Evolutionary conservation across 2,113 vertebrate species (phyloP).

Genomic region (Pygathrix nemaeus): DNA sequence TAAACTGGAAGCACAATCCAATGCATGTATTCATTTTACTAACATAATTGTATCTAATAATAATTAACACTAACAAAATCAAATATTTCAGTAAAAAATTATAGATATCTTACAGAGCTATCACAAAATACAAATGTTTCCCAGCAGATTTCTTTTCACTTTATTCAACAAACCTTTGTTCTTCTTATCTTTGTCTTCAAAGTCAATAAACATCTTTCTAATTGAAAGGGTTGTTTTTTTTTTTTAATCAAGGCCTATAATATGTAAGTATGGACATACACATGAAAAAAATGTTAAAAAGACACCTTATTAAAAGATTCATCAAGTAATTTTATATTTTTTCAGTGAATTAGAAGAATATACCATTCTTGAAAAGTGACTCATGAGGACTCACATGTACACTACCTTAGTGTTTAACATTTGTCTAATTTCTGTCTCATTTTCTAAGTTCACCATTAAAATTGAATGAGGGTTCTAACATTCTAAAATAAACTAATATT

Average conservation of each 20-base stretch:
- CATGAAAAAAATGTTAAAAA: not conserved
- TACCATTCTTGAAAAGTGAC: not conserved
- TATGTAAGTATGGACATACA: not conserved
- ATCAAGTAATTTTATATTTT: not conserved
- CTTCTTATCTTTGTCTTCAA: not conserved
- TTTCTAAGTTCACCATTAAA: not conserved
- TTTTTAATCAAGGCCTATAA: not conserved
- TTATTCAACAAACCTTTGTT: not conserved
- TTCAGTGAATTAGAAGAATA: not conserved
- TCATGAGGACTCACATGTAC: not conserved
- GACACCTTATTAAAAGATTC: not conserved
- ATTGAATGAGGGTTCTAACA: not conserved
- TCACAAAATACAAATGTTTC: not conserved
- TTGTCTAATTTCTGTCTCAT: not conserved
- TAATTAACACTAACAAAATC: not conserved
- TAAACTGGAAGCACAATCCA: not conserved
- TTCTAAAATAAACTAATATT: not conserved
- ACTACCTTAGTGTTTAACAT: not conserved
- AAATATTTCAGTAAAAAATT: conserved; percentile 16
- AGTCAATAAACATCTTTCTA: not conserved
- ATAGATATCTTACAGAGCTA: not conserved
- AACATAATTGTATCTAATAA: not conserved
- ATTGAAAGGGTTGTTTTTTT: not conserved
- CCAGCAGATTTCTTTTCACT: not conserved
- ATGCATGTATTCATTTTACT: not conserved